Evolutionary conservation across 2,797 vertebrate species (phyloP).

Genomic region (Rhinogobio ventralis): DNA sequence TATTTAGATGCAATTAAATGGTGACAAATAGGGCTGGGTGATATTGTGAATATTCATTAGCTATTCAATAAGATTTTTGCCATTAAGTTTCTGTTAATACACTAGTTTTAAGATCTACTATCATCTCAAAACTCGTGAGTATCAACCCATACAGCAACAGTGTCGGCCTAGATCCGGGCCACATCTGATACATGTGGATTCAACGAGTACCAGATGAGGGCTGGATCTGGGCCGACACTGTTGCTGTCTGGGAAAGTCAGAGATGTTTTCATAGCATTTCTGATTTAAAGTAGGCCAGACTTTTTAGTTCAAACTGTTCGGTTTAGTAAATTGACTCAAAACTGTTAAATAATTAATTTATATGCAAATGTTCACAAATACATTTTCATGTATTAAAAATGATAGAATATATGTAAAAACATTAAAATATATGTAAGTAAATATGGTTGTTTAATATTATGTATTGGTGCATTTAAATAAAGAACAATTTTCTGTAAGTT

Average conservation of each 20-base stretch:
- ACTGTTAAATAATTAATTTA: neutral
- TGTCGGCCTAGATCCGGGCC: too few relatives aligned
- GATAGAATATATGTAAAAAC: neutral
- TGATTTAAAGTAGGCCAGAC: neutral
- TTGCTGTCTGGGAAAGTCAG: neutral
- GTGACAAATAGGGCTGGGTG: neutral
- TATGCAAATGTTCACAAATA: neutral
- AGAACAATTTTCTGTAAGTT: neutral
- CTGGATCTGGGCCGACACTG: too few relatives aligned
- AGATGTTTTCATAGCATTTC: neutral
- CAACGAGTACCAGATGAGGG: too few relatives aligned
- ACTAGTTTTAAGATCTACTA: neutral
- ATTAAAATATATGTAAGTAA: neutral
- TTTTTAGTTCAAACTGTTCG: neutral
- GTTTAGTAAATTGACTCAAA: neutral
- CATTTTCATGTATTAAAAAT: neutral
- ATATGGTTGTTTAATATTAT: neutral
- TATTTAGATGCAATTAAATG: neutral
- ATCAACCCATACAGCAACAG: neutral
- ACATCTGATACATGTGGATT: too few relatives aligned
- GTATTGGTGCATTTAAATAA: neutral
- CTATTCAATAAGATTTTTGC: neutral
- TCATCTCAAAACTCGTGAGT: neutral
- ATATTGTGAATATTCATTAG: neutral
- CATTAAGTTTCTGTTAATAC: neutral